Evolutionary conservation across 2,888 invertebrate species (phyloP).

Genomic region (Oxytorus armatus): DNA sequence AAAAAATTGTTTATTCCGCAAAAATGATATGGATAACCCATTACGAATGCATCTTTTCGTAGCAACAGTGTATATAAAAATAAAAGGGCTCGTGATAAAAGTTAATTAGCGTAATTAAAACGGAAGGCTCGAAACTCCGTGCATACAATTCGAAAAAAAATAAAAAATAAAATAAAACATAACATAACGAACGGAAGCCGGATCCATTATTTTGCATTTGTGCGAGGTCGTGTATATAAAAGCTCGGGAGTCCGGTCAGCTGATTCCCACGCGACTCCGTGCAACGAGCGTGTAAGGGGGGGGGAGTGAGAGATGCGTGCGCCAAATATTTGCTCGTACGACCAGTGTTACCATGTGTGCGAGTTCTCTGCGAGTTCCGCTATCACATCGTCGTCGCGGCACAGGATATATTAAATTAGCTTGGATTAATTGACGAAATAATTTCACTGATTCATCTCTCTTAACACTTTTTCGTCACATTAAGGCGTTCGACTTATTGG

Average conservation of each 20-base stretch:
- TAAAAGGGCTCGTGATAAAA: slow-evolving; percentile 20
- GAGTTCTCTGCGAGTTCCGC: slow-evolving; percentile 22
- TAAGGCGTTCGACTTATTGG: slow-evolving; percentile 68
- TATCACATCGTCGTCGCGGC: slow-evolving; percentile 43
- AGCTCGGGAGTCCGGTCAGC: slow-evolving; percentile 59
- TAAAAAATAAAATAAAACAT: slow-evolving; percentile 1
- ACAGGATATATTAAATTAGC: slow-evolving; percentile 56
- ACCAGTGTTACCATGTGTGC: no score
- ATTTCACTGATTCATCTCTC: slow-evolving; percentile 44
- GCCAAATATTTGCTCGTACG: slow-evolving; percentile 58
- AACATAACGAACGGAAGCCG: slow-evolving; percentile 48
- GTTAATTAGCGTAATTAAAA: slow-evolving; percentile 58
- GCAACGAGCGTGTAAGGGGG: slow-evolving; percentile 10
- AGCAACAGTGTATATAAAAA: neutral
- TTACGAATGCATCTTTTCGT: neutral
- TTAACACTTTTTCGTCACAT: neutral
- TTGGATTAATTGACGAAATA: slow-evolving; percentile 58
- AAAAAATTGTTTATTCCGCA: neutral
- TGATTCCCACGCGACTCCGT: slow-evolving; percentile 63
- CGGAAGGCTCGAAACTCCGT: slow-evolving; percentile 38
- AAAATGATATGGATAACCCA: neutral
- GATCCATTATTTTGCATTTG: slow-evolving; percentile 57
- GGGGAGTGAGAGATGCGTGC: slow-evolving; percentile 37
- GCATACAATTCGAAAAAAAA: slow-evolving; percentile 19
- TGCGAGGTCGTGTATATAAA: slow-evolving; percentile 48